phyloP scores from a whole-genome alignment of 2,888 invertebrate genomes.

The Peribatodes rhomboidaria region DNA sequence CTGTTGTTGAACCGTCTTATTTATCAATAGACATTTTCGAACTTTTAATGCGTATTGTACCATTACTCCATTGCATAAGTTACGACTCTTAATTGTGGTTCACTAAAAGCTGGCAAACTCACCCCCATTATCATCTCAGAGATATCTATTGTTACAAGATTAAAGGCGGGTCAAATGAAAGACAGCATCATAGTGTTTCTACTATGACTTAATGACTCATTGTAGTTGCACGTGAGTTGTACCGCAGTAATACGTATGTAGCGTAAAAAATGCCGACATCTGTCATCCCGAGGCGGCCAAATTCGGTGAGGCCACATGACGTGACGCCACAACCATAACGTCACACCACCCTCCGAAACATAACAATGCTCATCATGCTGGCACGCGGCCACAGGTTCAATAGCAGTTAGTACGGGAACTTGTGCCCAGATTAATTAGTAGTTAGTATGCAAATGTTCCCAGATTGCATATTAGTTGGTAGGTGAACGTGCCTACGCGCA shows the following conservation, averaged over 20 bases:
- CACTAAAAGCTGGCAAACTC: neutral
- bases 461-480: neutral
- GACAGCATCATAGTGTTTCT: too few species aligned
- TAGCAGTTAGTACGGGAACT: neutral
- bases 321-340: neutral
- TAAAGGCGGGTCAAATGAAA: too few species aligned
- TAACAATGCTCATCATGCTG: neutral
- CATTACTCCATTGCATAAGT: too few species aligned
- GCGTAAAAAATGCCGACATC: neutral
- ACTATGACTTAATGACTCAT: too few species aligned
- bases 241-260: neutral
- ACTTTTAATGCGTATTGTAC: too few species aligned
- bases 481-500: neutral
- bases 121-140: too few species aligned
- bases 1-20: too few species aligned
- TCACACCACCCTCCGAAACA: neutral
- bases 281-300: neutral
- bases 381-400: neutral
- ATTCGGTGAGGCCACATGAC: neutral
- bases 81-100: too few species aligned
- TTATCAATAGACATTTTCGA: too few species aligned
- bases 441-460: neutral
- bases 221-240: neutral
- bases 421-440: neutral
- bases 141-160: too few species aligned